Evolutionary conservation across 1,140 invertebrate genomes (phyloP).

Genomic region (Micrasema longulum): DNA sequence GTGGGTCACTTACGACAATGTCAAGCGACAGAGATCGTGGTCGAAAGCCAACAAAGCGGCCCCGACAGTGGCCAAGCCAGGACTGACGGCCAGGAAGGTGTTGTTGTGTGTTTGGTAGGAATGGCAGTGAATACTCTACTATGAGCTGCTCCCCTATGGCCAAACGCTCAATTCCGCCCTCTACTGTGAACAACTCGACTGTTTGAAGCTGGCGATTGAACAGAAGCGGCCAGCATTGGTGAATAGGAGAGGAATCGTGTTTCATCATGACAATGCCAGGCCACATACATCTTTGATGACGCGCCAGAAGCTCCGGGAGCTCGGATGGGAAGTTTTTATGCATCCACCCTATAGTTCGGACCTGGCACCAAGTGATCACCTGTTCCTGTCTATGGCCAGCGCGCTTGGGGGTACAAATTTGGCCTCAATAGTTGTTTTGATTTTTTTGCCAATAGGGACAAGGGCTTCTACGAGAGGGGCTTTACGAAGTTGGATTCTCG

Average conservation of each 20-base stretch:
- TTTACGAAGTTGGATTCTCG: slow-evolving; percentile 15
- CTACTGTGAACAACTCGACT: not conserved
- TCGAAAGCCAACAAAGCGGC: slow-evolving; percentile 18
- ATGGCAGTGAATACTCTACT: slow-evolving; percentile 5
- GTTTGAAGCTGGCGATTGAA: not conserved
- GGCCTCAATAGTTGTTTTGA: too few species aligned
- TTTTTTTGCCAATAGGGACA: slow-evolving; percentile 19
- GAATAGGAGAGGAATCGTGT: slow-evolving; percentile 12
- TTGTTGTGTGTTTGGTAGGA: slow-evolving; percentile 13
- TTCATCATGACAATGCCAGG: slow-evolving; percentile 12
- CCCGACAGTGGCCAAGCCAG: slow-evolving; percentile 14
- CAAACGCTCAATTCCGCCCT: too few species aligned
- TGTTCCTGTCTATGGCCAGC: too few species aligned
- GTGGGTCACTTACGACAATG: slow-evolving; percentile 9
- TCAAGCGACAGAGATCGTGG: slow-evolving; percentile 22
- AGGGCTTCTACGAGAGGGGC: slow-evolving; percentile 7
- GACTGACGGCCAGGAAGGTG: slow-evolving; percentile 19
- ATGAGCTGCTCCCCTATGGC: too few species aligned
- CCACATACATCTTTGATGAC: slow-evolving; percentile 18
- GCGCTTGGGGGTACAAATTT: too few species aligned
- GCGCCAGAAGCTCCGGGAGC: slow-evolving; percentile 18
- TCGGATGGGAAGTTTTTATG: slow-evolving; percentile 19
- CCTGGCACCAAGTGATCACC: slow-evolving; percentile 20
- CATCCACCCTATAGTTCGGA: slow-evolving; percentile 18
- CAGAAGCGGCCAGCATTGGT: slow-evolving; percentile 1